Percentiles rank a stretch among this genome's conserved stretches.
Conservation (phyloP, 2,888 invertebrate genomes). For the Hylaea fasciaria region DNA sequence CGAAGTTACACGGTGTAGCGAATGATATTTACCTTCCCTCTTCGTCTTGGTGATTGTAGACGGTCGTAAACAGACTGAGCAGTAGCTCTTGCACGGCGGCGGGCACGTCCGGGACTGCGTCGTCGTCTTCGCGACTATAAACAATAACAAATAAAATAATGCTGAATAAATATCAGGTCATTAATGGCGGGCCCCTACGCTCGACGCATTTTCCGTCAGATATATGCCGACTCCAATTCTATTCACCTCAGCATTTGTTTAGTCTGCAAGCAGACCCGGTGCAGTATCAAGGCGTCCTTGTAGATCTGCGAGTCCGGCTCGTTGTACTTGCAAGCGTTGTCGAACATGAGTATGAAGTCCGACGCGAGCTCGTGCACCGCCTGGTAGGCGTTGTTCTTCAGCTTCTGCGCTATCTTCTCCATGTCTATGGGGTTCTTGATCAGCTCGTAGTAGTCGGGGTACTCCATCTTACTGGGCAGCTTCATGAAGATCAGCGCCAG, state of each 20-base stretch:
- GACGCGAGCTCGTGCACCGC: constrained; percentile 94
- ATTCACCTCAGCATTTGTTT: constrained; percentile 91
- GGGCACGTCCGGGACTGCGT: constrained; percentile 94
- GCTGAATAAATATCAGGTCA: neutral
- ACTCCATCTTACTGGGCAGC: constrained; percentile 96
- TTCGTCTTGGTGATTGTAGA: constrained; percentile 98
- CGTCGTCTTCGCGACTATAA: constrained; percentile 86
- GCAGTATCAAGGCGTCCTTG: constrained; percentile 97
- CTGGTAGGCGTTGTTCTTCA: constrained; percentile 91
- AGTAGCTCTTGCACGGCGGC: constrained; percentile 96
- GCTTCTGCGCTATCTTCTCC: constrained; percentile 95
- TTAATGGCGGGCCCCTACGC: neutral
- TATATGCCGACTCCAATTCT: too few species aligned
- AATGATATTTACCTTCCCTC: constrained; percentile 87
- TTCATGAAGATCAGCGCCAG: constrained; percentile 98
- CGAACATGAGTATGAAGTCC: constrained; percentile 97
- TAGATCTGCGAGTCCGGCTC: constrained; percentile 99
- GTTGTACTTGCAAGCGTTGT: constrained; percentile 98
- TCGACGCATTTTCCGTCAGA: too few species aligned
- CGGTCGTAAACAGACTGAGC: constrained; percentile 94
- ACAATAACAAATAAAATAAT: constrained; percentile 1
- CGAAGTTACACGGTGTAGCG: neutral
- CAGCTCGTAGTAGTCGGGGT: constrained; percentile 98
- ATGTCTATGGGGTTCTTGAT: constrained; percentile 98
- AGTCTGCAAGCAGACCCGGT: constrained; percentile 95